Evolutionary conservation across 2,797 vertebrate genomes (phyloP).

Genomic region (Rhodeus uyekii): DNA sequence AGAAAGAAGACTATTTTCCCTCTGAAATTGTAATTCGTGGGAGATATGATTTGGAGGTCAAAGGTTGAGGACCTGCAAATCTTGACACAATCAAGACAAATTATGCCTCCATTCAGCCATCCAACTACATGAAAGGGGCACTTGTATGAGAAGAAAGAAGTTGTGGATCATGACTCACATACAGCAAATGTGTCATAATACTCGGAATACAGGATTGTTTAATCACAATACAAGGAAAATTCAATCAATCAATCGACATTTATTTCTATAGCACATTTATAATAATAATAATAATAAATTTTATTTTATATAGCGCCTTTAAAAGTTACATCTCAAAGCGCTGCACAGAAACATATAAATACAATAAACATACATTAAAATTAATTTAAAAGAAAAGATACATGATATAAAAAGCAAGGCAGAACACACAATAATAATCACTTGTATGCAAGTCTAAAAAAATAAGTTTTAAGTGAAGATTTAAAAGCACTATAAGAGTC

Average conservation of each 20-base stretch:
- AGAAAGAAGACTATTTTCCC: background rate
- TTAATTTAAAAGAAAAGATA: no score
- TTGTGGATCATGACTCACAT: background rate
- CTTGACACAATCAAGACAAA: slow-evolving; percentile 3
- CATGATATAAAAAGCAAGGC: no score
- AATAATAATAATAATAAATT: no score
- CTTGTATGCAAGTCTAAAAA: no score
- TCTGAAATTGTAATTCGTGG: background rate
- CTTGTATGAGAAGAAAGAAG: slow-evolving; percentile 7
- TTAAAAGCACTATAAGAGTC: no score
- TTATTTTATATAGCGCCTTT: no score
- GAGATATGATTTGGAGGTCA: slow-evolving; percentile 19
- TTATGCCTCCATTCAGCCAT: slow-evolving; percentile 3
- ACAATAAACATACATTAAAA: no score
- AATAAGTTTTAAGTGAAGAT: no score
- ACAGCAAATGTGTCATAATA: background rate
- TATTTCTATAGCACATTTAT: background rate
- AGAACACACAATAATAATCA: no score
- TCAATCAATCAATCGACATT: background rate
- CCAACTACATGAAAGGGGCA: background rate
- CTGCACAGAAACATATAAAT: no score
- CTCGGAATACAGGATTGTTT: background rate
- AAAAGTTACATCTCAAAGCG: no score
- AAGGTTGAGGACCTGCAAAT: slow-evolving; percentile 27
- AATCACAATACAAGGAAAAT: slow-evolving; percentile 4